Base-by-base conservation (phyloP, 2,113 vertebrate genomes). In the Tachysurus vachellii region DNA sequence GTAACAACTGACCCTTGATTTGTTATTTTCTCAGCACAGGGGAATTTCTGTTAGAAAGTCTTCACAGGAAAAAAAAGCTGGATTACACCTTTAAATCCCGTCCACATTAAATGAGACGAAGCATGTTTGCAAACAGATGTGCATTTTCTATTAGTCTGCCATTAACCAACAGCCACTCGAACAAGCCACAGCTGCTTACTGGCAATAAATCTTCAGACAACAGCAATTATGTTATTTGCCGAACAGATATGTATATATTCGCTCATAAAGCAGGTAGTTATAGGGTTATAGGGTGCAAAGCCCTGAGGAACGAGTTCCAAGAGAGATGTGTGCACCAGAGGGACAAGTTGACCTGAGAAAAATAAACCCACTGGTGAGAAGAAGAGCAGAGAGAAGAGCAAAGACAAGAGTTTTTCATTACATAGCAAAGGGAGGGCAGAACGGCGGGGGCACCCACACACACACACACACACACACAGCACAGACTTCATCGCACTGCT, bases 301-400 rank as follows among this genome's bases (percentile, higher is more conserved):
- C 91, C 86, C 85, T 0, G n/a, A 92, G 92, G 89, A 88, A 80
- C 87, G 47, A 23, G 0, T 44, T 82, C 90, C 47, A 89, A 73
- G 57, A 92, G 90, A 91, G 92, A 80, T 47, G 12, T n/a, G 19
- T 61, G 89, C 91, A 80, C 92, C 70, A 57, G 62, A 84, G 94
- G 91, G 93, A 93, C 70, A 64, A 84, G 66, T 80, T 88, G 73
- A 91, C 31, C 80, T 61, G 93, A 93, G 93, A 94, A 94, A 94
- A 96, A 95, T 93, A 95, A 94, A 80, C 88, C 89, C 80, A 82
- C 81, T 90, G 91, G 85, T 86, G 64, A 86, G 91, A 90, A 90
- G 81, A 53, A 84, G 77, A 66, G 62, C 79, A 82, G 77, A 76
- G 76, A 81, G 82, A 61, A 14, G 28, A 59, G 44, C 0, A 36